A percentile compares a stretch with the other conserved stretches of the same genome.
These are phyloP conservation scores for Lytechinus variegatus DNA, from an alignment of 35 echinoderm and acorn worm genomes.

Conservation along the genomic window DNA sequence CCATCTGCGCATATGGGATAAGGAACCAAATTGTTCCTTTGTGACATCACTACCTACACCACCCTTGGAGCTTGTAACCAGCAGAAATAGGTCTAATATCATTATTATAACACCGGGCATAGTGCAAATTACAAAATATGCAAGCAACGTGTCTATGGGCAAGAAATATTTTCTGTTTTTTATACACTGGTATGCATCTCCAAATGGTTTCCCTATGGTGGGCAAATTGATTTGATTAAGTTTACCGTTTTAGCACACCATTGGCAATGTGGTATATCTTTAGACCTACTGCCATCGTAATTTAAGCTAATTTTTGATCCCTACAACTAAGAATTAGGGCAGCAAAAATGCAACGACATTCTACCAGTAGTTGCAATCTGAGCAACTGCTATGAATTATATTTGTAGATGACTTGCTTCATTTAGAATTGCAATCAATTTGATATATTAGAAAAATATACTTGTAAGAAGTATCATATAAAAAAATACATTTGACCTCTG, in stretches of 20 bases:
- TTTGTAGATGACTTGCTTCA: background rate
- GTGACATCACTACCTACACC: background rate
- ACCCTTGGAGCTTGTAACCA: background rate
- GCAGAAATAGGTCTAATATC: conserved; percentile 3
- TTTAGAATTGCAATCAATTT: background rate
- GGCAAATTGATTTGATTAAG: background rate
- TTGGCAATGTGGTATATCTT: conserved; percentile 3
- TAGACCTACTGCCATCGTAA: background rate
- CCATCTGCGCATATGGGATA: background rate
- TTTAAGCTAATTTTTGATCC: background rate
- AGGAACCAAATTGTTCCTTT: background rate
- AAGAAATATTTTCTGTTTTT: background rate
- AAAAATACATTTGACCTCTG: too few relatives aligned
- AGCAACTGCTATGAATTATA: background rate
- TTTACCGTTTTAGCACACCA: conserved; percentile 3
- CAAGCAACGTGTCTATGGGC: background rate
- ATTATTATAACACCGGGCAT: background rate
- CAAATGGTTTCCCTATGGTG: conserved; percentile 1
- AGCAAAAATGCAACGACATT: background rate
- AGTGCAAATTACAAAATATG: conserved; percentile 6
- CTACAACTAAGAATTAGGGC: background rate
- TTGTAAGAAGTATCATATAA: background rate
- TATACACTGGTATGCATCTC: background rate
- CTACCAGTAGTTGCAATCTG: background rate
- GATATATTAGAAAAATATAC: background rate